Evolutionary conservation across 1,140 invertebrate species (phyloP).

Genomic region (Scylla paramamosain): DNA sequence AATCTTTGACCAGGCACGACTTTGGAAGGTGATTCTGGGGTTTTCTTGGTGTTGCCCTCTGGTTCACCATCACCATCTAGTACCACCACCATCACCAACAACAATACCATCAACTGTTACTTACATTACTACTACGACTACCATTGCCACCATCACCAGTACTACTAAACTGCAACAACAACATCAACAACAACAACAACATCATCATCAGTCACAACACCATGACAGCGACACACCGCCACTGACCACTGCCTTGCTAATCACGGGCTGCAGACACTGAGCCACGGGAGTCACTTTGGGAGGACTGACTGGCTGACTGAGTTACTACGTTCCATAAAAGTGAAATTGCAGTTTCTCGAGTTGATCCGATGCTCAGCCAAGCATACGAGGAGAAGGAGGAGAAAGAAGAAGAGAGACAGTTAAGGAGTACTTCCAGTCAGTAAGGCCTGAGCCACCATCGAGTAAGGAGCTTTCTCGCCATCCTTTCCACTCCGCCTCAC

Average conservation of each 20-base stretch:
- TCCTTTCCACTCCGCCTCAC: not conserved
- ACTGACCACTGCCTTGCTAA: not conserved
- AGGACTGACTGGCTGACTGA: not conserved
- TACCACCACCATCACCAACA: not conserved
- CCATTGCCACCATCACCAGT: no score
- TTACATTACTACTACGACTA: no score
- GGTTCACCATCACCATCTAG: no score
- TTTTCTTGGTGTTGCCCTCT: not conserved
- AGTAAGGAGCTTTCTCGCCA: not conserved
- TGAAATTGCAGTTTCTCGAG: not conserved
- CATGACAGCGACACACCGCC: not conserved
- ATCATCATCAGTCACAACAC: not conserved
- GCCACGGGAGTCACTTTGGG: not conserved
- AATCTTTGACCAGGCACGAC: not conserved
- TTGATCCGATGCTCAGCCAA: not conserved
- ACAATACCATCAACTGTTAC: not conserved
- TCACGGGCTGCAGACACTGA: not conserved
- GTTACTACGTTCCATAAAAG: not conserved
- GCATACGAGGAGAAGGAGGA: not conserved
- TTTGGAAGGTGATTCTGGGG: not conserved
- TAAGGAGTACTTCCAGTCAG: not conserved
- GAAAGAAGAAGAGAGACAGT: not conserved
- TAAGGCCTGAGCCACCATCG: not conserved
- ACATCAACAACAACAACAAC: not conserved
- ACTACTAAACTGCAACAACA: not conserved